Conservation (phyloP, 53 echinoderm and acorn worm genomes). For the Echinarachnius parma region DNA sequence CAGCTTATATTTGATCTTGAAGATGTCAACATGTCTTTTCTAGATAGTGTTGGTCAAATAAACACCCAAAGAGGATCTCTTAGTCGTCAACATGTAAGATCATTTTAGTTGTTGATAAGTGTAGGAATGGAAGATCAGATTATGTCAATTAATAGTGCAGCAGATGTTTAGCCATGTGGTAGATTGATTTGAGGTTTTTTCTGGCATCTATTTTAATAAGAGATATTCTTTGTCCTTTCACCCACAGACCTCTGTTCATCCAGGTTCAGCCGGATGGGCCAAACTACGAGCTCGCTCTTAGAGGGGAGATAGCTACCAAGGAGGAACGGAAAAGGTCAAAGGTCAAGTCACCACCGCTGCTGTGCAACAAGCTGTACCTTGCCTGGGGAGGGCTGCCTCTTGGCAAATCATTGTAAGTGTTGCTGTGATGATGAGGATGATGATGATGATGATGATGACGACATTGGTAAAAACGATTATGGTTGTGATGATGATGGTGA, state of each 20-base stretch:
- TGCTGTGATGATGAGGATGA: not conserved
- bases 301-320: slow-evolving; percentile 53
- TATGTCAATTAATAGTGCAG: too few species aligned
- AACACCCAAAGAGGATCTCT: slow-evolving; percentile 66
- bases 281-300: slow-evolving; percentile 69
- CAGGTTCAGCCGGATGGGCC: slow-evolving; percentile 71
- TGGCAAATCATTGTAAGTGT: slow-evolving; percentile 83
- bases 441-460: slow-evolving; percentile 4
- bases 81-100: slow-evolving; percentile 65
- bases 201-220: slow-evolving; percentile 16
- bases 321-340: not conserved
- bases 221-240: not conserved
- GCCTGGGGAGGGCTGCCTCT: slow-evolving; percentile 86
- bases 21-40: slow-evolving; percentile 62
- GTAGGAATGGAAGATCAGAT: not conserved
- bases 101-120: not conserved
- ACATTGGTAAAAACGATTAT: not conserved
- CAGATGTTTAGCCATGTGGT: too few species aligned
- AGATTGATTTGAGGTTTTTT: slow-evolving; percentile 64
- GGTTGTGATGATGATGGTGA: not conserved
- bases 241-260: slow-evolving; percentile 61
- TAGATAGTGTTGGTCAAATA: slow-evolving; percentile 64
- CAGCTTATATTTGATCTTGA: too few species aligned
- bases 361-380: slow-evolving; percentile 79
- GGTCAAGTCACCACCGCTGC: slow-evolving; percentile 22